A percentile compares a stretch with the other conserved stretches of the same genome.
Evolutionary conservation across 2,113 vertebrate genomes (phyloP).

Genomic region (Tylochromis polylepis): DNA sequence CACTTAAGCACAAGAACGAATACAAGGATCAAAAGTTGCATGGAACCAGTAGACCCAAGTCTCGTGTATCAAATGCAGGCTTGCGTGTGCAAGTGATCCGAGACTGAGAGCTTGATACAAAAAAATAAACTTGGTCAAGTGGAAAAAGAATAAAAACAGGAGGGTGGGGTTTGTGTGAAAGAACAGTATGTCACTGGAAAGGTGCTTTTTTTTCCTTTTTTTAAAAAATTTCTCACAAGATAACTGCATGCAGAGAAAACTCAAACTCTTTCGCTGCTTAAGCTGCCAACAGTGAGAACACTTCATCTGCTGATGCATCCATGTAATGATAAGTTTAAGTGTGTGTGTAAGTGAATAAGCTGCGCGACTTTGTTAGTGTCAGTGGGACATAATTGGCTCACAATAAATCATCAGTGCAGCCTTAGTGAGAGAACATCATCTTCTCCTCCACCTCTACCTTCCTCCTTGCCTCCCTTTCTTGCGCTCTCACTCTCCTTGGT

Average conservation of each 20-base stretch:
- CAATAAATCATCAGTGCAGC: constrained; percentile 46
- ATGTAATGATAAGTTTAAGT: not conserved
- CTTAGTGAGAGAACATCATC: constrained; percentile 37
- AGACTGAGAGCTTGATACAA: not conserved
- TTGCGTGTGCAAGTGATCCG: not conserved
- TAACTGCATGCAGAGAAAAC: constrained; percentile 27
- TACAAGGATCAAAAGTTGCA: not conserved
- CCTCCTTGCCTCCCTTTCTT: not conserved
- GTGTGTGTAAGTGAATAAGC: constrained; percentile 12
- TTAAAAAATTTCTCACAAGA: not conserved
- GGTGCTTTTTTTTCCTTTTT: not conserved
- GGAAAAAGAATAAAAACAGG: not conserved
- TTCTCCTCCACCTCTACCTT: constrained; percentile 32
- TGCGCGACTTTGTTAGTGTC: constrained; percentile 37
- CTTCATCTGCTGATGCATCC: constrained; percentile 16
- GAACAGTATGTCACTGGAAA: constrained; percentile 7
- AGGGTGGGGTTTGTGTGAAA: not conserved
- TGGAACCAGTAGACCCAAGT: not conserved
- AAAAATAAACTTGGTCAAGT: not conserved
- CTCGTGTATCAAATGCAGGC: not conserved
- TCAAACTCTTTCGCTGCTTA: not conserved
- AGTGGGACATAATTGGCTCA: constrained; percentile 51
- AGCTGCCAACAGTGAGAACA: constrained; percentile 13
- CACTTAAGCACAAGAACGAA: not conserved
- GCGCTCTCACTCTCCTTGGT: not conserved